Percentiles rank a stretch among this genome's conserved stretches.
These are phyloP conservation scores for Caenorhabditis latens DNA, from an alignment of 1,140 invertebrate species.

Conservation along the genomic window DNA sequence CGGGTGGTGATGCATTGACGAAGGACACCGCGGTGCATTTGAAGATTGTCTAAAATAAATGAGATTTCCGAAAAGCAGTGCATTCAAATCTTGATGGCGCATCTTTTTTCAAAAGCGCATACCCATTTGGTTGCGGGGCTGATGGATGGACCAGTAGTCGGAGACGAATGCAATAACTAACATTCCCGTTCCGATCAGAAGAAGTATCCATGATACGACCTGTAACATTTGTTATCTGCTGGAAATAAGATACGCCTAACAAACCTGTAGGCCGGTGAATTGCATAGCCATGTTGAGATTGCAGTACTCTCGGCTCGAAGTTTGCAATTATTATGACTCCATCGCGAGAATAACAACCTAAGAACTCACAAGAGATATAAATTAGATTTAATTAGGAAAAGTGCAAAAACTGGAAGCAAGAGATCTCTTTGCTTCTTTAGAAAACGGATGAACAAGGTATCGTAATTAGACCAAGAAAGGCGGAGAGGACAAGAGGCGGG, in stretches of 20 bases:
- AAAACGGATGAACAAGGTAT: slow-evolving; percentile 18
- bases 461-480: slow-evolving; percentile 35
- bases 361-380: background rate
- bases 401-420: background rate
- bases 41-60: slow-evolving; percentile 51
- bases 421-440: background rate
- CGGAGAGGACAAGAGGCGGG: background rate
- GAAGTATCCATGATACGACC: slow-evolving; percentile 48
- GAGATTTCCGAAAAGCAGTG: background rate
- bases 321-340: background rate
- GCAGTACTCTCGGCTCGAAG: background rate
- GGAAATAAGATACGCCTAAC: background rate
- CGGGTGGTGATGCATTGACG: slow-evolving; percentile 50
- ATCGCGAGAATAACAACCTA: background rate
- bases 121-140: slow-evolving; percentile 54
- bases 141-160: slow-evolving; percentile 53
- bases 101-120: background rate
- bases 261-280: slow-evolving; percentile 40
- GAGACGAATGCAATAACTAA: slow-evolving; percentile 44
- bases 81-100: slow-evolving; percentile 7
- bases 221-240: background rate
- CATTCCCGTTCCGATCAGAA: slow-evolving; percentile 50
- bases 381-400: background rate
- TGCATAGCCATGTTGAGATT: slow-evolving; percentile 25
- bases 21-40: slow-evolving; percentile 47